These are phyloP conservation scores for Cantharis lateralis DNA, from an alignment of 2,888 invertebrate species.

Conservation along the genomic window DNA sequence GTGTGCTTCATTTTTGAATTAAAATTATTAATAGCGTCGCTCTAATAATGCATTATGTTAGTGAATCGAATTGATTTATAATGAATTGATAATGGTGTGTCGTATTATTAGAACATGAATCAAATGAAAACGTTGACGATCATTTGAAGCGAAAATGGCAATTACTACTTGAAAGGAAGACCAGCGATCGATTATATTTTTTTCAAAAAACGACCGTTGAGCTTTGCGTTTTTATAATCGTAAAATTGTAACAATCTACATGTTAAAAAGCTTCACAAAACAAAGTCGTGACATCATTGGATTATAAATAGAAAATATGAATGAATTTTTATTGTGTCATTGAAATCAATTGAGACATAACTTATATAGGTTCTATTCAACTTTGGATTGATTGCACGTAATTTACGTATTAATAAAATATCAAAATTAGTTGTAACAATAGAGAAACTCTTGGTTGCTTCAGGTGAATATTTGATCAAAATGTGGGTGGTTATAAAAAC, in stretches of 20 bases:
- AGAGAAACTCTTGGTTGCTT: neutral
- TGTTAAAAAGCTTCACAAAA: neutral
- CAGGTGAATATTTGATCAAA: neutral
- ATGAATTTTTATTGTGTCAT: conserved; percentile 22
- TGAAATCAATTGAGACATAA: conserved; percentile 9
- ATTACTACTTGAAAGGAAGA: too few relatives aligned
- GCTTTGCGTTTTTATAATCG: neutral
- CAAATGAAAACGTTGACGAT: neutral
- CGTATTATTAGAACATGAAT: neutral
- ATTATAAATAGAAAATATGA: conserved; percentile 23
- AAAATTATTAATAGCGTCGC: neutral
- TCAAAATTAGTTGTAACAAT: neutral
- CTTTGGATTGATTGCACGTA: neutral
- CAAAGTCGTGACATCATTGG: conserved; percentile 16
- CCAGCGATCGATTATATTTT: too few relatives aligned
- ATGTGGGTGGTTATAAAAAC: neutral
- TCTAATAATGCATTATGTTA: neutral
- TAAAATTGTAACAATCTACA: neutral
- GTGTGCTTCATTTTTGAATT: neutral
- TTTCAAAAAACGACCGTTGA: neutral
- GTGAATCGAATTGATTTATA: neutral
- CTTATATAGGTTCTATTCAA: neutral
- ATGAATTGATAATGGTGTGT: neutral
- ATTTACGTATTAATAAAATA: conserved; percentile 4
- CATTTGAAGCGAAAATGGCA: neutral